phyloP scores from a whole-genome alignment of 2,888 invertebrate species.

The Antitype chi region DNA sequence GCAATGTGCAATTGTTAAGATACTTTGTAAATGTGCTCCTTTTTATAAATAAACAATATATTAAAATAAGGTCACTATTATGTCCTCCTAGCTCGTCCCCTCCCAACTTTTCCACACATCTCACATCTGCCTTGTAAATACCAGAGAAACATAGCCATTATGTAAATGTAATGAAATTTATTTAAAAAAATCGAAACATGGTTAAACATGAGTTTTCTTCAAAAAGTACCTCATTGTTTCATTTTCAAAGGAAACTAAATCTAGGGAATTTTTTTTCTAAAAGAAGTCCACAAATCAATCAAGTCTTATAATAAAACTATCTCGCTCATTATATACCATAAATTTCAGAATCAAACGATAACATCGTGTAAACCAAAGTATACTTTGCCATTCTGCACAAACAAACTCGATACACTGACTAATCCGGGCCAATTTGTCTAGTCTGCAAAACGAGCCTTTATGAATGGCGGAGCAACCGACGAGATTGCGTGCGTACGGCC shows the following conservation, averaged over 20 bases:
- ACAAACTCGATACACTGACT: slow-evolving; percentile 39
- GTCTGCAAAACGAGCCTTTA: slow-evolving; percentile 54
- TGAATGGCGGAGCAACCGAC: slow-evolving; percentile 50
- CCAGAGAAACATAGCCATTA: background rate
- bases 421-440: slow-evolving; percentile 51
- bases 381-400: slow-evolving; percentile 20
- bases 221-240: background rate
- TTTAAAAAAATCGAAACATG: background rate
- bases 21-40: too few species aligned
- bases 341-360: background rate
- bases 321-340: background rate
- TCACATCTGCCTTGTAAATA: too few species aligned
- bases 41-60: too few species aligned
- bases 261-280: background rate
- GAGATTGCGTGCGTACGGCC: slow-evolving; percentile 27
- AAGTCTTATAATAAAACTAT: background rate
- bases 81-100: too few species aligned
- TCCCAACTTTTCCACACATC: too few species aligned
- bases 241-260: background rate
- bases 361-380: background rate
- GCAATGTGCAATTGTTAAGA: too few species aligned
- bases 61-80: too few species aligned
- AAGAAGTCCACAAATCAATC: background rate
- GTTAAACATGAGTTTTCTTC: background rate
- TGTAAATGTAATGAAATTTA: background rate